Base-by-base conservation (phyloP, 2,797 vertebrate genomes). In the Carapus acus region DNA sequence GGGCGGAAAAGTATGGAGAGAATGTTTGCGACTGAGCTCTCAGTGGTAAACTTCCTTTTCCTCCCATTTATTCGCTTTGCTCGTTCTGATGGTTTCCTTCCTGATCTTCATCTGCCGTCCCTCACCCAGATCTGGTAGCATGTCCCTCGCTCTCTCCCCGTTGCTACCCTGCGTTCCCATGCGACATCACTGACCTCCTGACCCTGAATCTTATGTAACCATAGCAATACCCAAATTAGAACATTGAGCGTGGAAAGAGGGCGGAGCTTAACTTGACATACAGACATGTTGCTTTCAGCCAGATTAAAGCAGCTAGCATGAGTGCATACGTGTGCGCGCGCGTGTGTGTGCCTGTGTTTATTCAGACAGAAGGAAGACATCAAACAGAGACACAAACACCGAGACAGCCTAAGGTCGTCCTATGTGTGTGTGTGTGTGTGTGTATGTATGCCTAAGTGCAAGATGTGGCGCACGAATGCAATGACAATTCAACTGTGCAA, bases 141-240 rank as follows among this genome's bases (percentile, higher is more conserved):
- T 61, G 65, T 52, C 49, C 23, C 33, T 29, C 31, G 31, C 21
- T 13, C 4, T 61, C 51, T 52, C 21, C 43, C 43, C 33, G 29
- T 50, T 57, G 53, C 73, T 75, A 76, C 79, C 72, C 62, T 41
- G 65, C 67, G 55, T 74, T 77, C 1, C 51, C 47, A 56, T 66
- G 50, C 56, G 43, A 57, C 71, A 57, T 77, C 77, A 72, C 58
- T 82, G 75, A 88, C 83, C 86, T 69, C 69, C 60, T 88, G 83
- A 87, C 86, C 84, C 73, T 50, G 54, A 77, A 65, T 78, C 76
- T 88, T 87, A 89, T 41, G 78, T 87, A 89, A 88, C 85, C 72
- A 73, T 77, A 50, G 80, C 74, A 71, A 81, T 82, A 79, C 82
- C 75, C 71, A 80, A 86, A 83, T 83, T 86, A 85, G 83, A 87